Conservation (phyloP, 1,140 invertebrate species). For the Drosophila trapezifrons region DNA sequence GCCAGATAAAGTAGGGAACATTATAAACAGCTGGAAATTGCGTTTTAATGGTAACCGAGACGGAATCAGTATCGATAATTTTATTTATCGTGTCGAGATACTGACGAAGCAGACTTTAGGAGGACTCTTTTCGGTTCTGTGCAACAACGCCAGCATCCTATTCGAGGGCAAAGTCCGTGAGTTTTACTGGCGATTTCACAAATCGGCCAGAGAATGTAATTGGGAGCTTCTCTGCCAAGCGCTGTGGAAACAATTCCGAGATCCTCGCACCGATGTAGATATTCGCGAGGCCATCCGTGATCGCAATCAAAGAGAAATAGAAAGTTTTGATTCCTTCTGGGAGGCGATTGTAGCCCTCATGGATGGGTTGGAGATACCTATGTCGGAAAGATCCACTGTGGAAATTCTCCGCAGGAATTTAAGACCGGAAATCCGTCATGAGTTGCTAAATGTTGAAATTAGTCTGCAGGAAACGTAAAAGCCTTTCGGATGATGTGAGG, state of each 20-base stretch:
- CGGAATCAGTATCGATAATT: conserved; percentile 1
- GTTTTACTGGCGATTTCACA: conserved; percentile 6
- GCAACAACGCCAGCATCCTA: not conserved
- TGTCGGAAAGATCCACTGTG: not conserved
- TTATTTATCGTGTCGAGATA: not conserved
- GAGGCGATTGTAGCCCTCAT: not conserved
- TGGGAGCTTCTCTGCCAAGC: not conserved
- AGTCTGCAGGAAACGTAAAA: not conserved
- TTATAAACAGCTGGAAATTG: conserved; percentile 12
- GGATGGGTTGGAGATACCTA: not conserved
- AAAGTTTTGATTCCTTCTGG: not conserved
- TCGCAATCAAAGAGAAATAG: not conserved
- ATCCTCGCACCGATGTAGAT: too few species aligned
- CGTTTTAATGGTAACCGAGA: conserved; percentile 5
- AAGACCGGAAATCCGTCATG: not conserved
- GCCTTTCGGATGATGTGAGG: conserved; percentile 1
- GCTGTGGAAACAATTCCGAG: not conserved
- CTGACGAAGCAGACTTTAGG: not conserved
- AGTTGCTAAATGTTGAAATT: conserved; percentile 7
- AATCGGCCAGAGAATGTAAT: not conserved
- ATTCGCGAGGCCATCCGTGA: not conserved
- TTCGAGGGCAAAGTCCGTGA: conserved; percentile 4
- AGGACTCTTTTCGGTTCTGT: not conserved
- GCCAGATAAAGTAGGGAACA: conserved; percentile 4
- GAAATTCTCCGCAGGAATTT: not conserved